Evolutionary conservation across 2,797 vertebrate species (phyloP), one percentile per base, ranked within the genome.

Genomic region (Rhyacichthys aspro): DNA sequence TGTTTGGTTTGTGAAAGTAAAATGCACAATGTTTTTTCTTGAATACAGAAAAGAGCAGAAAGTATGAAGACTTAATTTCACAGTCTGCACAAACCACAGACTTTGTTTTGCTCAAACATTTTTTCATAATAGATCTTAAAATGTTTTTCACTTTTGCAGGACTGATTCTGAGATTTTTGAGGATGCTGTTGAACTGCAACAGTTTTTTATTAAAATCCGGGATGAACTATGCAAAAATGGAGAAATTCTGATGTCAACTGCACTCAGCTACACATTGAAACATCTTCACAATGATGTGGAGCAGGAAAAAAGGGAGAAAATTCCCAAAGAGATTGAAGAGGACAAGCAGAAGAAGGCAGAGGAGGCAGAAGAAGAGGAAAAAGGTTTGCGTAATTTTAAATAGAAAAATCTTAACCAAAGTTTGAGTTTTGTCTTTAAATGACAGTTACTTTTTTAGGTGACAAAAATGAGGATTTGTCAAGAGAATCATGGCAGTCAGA

Each of bases 121-220:
- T 42, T n/a, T 12, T 12, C 11, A 5, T n/a, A 11, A 41, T 4
- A 3, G 12, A 47, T 48, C 18, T 45, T 5, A 1, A 28, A 11
- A 36, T 36, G 2, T 15, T 19, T 47, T 79, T 23, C 52, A 32
- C 7, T 8, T 82, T 67, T 75, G 8, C 76, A 94, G 96, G 85
- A 99, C 97, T n/a, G 97, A 99, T 86, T 99, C 97, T 0, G 97
- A 99, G 89, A 96, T 98, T 70, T 99, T 98, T 3, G 98, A 99
- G 60, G 98, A 99, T 80, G 92, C 98, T 0, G 95, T 98, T 7
- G 98, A 99, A 81, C 94, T 99, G 50, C 97, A 99, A 42, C 96
- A 98, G 72, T 99, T 99, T 84, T 95, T 99, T 70, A 95, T 99
- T 73, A 98, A 96, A 87, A 99, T 99, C 81, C 92, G 98, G 54